These are phyloP conservation scores for Exocentrus adspersus DNA, from an alignment of 2,888 invertebrate genomes.

Conservation along the genomic window DNA sequence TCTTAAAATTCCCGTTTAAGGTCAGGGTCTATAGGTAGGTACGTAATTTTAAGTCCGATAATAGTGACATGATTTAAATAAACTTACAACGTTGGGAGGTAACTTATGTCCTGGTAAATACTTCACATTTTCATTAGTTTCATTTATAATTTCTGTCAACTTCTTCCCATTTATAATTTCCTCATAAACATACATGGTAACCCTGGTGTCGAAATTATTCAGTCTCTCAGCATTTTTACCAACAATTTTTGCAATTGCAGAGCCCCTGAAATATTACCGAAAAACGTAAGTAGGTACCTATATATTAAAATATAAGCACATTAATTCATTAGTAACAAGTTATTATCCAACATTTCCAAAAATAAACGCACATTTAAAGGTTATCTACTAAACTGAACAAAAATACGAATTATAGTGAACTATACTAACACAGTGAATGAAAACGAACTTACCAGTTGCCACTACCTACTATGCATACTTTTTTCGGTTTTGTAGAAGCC, in stretches of 20 bases:
- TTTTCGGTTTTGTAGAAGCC: conserved; percentile 73
- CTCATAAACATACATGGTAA: conserved; percentile 98
- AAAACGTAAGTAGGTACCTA: conserved; percentile 5
- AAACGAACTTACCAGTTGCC: conserved; percentile 82
- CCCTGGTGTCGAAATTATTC: conserved; percentile 84
- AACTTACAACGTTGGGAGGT: conserved; percentile 94
- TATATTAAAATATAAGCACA: conserved; percentile 19
- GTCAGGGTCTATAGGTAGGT: no score
- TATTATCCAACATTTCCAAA: conserved; percentile 10
- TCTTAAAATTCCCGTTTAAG: no score
- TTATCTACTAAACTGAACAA: conserved; percentile 19
- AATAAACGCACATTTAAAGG: conserved; percentile 5
- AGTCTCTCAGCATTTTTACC: conserved; percentile 86
- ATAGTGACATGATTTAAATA: background rate
- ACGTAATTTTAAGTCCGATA: no score
- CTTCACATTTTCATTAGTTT: conserved; percentile 97
- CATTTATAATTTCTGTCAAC: conserved; percentile 97
- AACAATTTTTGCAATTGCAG: conserved; percentile 98
- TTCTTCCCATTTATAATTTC: conserved; percentile 93
- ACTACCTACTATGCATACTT: conserved; percentile 88
- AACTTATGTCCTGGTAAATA: conserved; percentile 96
- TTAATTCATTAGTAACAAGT: conserved; percentile 14
- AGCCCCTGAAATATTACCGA: conserved; percentile 76
- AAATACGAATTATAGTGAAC: no score
- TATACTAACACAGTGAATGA: no score